phyloP scores from a whole-genome alignment of 2,113 vertebrate species.

The Phoxinus phoxinus region DNA sequence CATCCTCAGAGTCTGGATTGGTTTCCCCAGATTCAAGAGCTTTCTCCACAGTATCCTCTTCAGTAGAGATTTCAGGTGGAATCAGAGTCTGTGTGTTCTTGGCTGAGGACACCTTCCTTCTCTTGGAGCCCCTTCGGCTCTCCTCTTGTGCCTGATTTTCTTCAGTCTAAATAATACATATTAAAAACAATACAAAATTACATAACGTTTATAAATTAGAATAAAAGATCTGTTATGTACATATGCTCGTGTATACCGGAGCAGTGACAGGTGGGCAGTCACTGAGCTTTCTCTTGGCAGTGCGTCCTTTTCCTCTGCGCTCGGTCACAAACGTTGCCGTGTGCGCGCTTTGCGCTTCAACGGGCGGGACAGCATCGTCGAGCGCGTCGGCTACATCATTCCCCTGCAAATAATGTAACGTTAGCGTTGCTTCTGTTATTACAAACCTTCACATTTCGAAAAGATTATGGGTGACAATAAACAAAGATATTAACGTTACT shows the following conservation, averaged over 20 bases:
- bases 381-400: not conserved
- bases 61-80: not conserved
- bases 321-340: constrained; percentile 71
- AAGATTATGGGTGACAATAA: not conserved
- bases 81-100: constrained; percentile 21
- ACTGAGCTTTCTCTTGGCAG: constrained; percentile 63
- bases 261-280: constrained; percentile 32
- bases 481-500: constrained; percentile 42
- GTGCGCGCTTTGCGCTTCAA: not conserved
- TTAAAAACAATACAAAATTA: not conserved
- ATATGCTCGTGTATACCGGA: constrained; percentile 54
- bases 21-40: constrained; percentile 4
- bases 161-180: constrained; percentile 45
- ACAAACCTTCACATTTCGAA: not conserved
- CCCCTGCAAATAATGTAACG: constrained; percentile 33
- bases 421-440: not conserved
- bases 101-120: constrained; percentile 62
- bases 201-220: not conserved
- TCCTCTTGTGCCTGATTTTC: constrained; percentile 2
- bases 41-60: not conserved
- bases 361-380: not conserved
- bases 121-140: constrained; percentile 57
- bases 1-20: constrained; percentile 27
- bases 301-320: constrained; percentile 65
- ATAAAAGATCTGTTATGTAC: not conserved